phyloP scores from a whole-genome alignment of 2,888 invertebrate genomes.

The Isotomurus palustris region DNA sequence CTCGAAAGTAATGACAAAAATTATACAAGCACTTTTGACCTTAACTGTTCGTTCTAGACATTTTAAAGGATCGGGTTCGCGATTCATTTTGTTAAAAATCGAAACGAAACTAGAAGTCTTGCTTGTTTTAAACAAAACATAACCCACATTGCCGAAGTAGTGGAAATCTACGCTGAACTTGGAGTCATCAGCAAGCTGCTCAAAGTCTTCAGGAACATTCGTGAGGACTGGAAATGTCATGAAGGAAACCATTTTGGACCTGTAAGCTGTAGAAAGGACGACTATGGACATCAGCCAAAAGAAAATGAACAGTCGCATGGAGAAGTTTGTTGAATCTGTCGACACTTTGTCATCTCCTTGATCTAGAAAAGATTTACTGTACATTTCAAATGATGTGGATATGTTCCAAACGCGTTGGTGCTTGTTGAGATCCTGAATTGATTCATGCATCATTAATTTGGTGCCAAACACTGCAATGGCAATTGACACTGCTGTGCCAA shows the following conservation, averaged over 20 bases:
- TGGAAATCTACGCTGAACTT: constrained; percentile 21
- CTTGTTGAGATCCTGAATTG: no score
- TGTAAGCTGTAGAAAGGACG: constrained; percentile 13
- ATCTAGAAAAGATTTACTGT: background rate
- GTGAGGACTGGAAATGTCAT: constrained; percentile 19
- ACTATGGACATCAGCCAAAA: constrained; percentile 19
- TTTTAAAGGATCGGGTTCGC: constrained; percentile 11
- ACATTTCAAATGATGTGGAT: background rate
- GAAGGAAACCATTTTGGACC: constrained; percentile 22
- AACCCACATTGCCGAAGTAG: constrained; percentile 27
- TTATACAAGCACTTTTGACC: constrained; percentile 17
- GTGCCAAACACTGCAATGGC: no score
- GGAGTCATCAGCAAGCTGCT: constrained; percentile 14
- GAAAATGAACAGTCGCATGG: constrained; percentile 1
- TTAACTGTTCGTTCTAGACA: constrained; percentile 15
- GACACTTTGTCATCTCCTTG: background rate
- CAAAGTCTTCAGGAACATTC: constrained; percentile 10
- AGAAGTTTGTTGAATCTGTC: background rate
- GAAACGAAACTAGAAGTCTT: constrained; percentile 18
- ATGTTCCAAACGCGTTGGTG: background rate
- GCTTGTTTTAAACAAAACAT: constrained; percentile 15
- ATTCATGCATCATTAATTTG: no score
- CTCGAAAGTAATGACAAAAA: constrained; percentile 15
- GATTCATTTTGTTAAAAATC: constrained; percentile 14
- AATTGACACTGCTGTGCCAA: no score